Conservation (phyloP, 2,797 vertebrate genomes). For the Cirrhinus molitorella region DNA sequence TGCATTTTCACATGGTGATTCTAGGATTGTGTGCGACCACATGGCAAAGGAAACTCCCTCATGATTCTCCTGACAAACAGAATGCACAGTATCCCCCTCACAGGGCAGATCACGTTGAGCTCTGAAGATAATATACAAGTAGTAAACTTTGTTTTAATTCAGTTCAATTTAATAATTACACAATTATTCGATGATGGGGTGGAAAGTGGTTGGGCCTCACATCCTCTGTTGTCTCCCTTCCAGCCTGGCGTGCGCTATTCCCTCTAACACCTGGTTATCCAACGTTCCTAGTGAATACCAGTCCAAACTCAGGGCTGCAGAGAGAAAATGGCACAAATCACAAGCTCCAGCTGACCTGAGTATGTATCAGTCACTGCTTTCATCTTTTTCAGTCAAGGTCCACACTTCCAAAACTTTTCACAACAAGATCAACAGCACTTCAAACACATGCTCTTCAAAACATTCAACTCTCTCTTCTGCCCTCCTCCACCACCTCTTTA, state of each 20-base stretch:
- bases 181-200: background rate
- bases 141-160: background rate
- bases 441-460: background rate
- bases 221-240: no score
- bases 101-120: background rate
- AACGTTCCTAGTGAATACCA: no score
- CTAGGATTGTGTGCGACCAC: slow-evolving; percentile 10
- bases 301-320: background rate
- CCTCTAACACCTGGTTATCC: no score
- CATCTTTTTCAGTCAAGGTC: background rate
- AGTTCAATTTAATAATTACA: background rate
- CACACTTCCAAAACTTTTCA: background rate
- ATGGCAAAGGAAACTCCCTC: slow-evolving; percentile 18
- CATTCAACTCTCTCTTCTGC: background rate
- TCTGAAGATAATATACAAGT: background rate
- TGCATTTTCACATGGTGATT: slow-evolving; percentile 15
- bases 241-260: no score
- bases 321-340: no score
- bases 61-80: slow-evolving; percentile 1
- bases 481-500: background rate
- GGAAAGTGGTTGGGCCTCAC: background rate
- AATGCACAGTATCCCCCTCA: background rate
- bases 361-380: background rate
- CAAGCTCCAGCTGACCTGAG: background rate
- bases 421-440: background rate